Conservation (phyloP, 2,113 vertebrate species). For the Myodes glareolus region DNA sequence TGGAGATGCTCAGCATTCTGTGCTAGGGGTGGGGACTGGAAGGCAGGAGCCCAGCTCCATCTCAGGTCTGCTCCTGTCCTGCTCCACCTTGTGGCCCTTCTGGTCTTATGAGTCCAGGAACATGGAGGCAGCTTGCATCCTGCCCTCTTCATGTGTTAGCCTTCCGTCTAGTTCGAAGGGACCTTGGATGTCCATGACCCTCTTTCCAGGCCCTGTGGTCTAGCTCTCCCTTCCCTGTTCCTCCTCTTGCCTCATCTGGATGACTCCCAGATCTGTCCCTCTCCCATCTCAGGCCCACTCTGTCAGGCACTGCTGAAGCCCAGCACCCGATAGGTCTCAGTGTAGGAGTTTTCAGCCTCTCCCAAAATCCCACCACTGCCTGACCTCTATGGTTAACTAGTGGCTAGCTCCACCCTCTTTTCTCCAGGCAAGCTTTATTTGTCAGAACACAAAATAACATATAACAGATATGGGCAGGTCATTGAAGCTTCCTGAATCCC, state of each 20-base stretch:
- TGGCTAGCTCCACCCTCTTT: too few species aligned
- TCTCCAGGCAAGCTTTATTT: too few species aligned
- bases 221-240: not conserved
- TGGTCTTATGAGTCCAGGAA: not conserved
- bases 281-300: accelerated
- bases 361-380: too few species aligned
- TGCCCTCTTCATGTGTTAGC: not conserved
- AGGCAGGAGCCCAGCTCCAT: not conserved
- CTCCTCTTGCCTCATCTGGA: accelerated
- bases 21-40: too few species aligned
- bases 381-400: too few species aligned
- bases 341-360: not conserved
- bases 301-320: too few species aligned
- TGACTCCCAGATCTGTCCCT: not conserved
- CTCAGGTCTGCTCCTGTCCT: not conserved
- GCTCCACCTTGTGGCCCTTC: too few species aligned
- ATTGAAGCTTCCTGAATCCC: not conserved
- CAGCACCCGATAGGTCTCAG: not conserved
- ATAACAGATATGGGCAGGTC: not conserved
- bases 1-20: slow-evolving; percentile 57
- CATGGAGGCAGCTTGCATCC: not conserved
- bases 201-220: not conserved
- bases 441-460: too few species aligned
- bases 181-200: not conserved
- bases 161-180: not conserved